These are phyloP conservation scores for Pholis gunnellus DNA, from an alignment of 2,113 vertebrate species.

Conservation along the genomic window DNA sequence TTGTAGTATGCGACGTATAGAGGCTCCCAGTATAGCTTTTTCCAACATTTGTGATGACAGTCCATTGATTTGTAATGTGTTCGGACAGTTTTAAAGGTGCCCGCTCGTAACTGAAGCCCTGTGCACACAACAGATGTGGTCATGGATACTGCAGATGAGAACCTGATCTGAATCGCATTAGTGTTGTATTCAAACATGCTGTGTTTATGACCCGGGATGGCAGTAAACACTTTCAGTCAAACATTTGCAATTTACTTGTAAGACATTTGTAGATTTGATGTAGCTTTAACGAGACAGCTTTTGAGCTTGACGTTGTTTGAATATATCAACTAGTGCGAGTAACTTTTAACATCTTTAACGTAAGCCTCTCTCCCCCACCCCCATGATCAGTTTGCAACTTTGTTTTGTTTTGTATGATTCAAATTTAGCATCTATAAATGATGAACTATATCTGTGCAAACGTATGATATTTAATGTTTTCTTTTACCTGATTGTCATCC, in stretches of 20 bases:
- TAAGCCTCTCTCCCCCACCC: not conserved
- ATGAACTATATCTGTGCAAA: not conserved
- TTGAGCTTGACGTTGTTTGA: not conserved
- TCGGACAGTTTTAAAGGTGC: conserved; percentile 24
- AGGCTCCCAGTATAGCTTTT: conserved; percentile 46
- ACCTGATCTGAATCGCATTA: conserved; percentile 37
- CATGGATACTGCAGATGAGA: conserved; percentile 37
- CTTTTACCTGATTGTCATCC: conserved; percentile 30
- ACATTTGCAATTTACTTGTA: conserved; percentile 5
- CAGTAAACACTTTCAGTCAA: conserved; percentile 23
- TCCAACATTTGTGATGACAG: conserved; percentile 54
- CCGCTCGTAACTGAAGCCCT: conserved; percentile 42
- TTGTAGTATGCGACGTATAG: conserved; percentile 46
- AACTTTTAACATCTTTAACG: not conserved
- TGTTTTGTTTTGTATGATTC: conserved; percentile 3
- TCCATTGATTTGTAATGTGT: conserved; percentile 56
- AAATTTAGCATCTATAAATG: not conserved
- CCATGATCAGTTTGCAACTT: not conserved
- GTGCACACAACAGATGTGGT: conserved; percentile 52
- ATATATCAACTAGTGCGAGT: no score
- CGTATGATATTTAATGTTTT: not conserved
- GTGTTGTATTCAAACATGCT: conserved; percentile 33
- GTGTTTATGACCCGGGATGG: conserved; percentile 29
- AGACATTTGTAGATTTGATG: not conserved
- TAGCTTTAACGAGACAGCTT: not conserved